phyloP scores from a whole-genome alignment of 2,113 vertebrate genomes.

The Okapia johnstoni region DNA sequence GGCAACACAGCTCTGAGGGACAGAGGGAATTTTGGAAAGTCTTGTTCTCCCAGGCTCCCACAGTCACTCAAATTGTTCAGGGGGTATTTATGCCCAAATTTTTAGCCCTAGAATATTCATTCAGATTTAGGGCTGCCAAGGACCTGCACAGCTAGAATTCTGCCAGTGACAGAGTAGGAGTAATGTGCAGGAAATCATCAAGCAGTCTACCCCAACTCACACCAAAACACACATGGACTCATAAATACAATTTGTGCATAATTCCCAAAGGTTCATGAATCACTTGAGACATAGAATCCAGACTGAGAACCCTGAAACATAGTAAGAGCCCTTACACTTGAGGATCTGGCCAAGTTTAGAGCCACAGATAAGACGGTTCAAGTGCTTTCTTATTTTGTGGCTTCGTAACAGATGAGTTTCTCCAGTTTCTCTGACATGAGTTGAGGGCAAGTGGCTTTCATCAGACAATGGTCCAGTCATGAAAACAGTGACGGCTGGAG shows the following conservation, averaged over 20 bases:
- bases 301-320: background rate
- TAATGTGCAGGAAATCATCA: background rate
- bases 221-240: background rate
- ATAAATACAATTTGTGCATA: background rate
- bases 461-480: background rate
- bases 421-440: background rate
- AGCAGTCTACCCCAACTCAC: background rate
- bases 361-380: background rate
- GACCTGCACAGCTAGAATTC: background rate
- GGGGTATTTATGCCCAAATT: background rate
- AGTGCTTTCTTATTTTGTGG: background rate
- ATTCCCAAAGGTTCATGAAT: background rate
- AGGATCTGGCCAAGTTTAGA: background rate
- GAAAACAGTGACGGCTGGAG: background rate
- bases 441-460: background rate
- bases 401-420: background rate
- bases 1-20: background rate
- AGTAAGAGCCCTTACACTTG: background rate
- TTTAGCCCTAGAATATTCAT: background rate
- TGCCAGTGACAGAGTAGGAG: background rate
- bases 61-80: background rate
- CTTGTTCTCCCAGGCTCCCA: background rate
- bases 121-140: background rate
- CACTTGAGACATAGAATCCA: background rate
- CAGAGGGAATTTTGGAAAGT: background rate